These are phyloP conservation scores for Acleris holmiana DNA, from an alignment of 2,888 invertebrate species.

Conservation along the genomic window DNA sequence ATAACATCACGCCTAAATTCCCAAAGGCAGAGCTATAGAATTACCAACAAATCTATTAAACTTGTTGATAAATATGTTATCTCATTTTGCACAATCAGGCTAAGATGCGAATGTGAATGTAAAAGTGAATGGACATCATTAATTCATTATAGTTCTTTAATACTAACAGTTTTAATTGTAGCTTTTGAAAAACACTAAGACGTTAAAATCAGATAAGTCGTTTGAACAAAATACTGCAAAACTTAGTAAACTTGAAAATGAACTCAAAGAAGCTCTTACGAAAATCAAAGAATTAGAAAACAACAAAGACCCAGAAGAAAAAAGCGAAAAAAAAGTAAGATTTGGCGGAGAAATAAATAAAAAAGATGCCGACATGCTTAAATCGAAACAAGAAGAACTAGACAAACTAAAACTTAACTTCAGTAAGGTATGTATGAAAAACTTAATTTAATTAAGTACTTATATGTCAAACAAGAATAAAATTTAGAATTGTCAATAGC, in stretches of 20 bases:
- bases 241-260: constrained; percentile 85
- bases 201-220: constrained; percentile 80
- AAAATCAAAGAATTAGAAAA: constrained; percentile 84
- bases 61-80: too few relatives aligned
- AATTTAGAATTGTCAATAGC: constrained; percentile 52
- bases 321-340: constrained; percentile 80
- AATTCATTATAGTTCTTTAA: too few relatives aligned
- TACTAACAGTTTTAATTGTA: constrained; percentile 48
- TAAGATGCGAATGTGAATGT: too few relatives aligned
- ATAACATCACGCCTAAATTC: too few relatives aligned
- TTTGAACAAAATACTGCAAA: constrained; percentile 85
- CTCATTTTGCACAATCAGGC: too few relatives aligned
- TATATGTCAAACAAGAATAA: constrained; percentile 1
- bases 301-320: constrained; percentile 73
- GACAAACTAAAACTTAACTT: constrained; percentile 83
- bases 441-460: background rate
- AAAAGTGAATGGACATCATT: too few relatives aligned
- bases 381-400: constrained; percentile 79
- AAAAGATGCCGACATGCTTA: constrained; percentile 73
- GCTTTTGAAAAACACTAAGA: constrained; percentile 83
- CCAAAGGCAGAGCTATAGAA: too few relatives aligned
- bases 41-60: too few relatives aligned
- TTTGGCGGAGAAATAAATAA: constrained; percentile 70
- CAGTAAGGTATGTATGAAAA: constrained; percentile 61
- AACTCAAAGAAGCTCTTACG: constrained; percentile 84